phyloP scores from a whole-genome alignment of 2,797 vertebrate species.

The Rhinichthys osculus region DNA sequence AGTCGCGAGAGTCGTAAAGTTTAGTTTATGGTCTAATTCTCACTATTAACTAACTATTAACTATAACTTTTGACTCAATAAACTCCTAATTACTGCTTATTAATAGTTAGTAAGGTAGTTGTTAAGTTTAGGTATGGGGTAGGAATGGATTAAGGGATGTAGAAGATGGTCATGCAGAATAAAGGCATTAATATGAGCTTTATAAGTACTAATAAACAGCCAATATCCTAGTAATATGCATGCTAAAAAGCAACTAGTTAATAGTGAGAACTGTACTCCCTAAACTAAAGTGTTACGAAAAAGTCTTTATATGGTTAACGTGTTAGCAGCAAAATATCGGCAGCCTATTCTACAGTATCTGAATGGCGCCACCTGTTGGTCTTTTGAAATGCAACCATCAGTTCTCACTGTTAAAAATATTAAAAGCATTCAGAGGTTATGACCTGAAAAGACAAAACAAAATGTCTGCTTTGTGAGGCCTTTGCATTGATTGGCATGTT shows the following conservation, averaged over 20 bases:
- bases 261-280: neutral
- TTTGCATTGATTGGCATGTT: constrained; percentile 14
- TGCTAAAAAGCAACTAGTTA: neutral
- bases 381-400: neutral
- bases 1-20: neutral
- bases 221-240: neutral
- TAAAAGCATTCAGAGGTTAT: neutral
- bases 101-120: neutral
- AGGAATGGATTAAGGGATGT: neutral
- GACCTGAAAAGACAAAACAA: constrained; percentile 6
- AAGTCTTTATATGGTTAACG: neutral
- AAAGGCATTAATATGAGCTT: too few species aligned
- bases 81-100: neutral
- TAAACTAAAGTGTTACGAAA: neutral
- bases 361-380: constrained; percentile 32
- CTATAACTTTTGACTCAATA: too few species aligned
- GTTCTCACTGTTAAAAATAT: neutral
- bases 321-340: neutral
- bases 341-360: neutral
- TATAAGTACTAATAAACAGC: too few species aligned
- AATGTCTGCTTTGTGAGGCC: neutral
- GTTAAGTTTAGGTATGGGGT: neutral
- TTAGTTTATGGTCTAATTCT: too few species aligned
- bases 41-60: too few species aligned
- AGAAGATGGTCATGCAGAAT: neutral